Evolutionary conservation across 2,113 vertebrate species (phyloP).

Genomic region (Todiramphus chloris): DNA sequence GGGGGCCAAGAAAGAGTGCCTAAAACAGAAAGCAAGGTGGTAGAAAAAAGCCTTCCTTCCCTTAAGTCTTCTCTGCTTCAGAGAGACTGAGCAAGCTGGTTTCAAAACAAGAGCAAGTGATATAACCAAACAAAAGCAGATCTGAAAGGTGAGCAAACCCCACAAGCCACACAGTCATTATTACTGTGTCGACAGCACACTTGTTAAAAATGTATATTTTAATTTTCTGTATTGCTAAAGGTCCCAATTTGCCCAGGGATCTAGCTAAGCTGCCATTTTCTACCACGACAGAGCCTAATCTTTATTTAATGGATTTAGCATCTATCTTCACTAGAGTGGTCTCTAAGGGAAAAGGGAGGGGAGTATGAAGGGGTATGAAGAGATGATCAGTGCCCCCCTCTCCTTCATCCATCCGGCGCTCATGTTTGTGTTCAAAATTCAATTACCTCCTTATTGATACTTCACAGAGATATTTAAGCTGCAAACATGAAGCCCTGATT

Average conservation of each 20-base stretch:
- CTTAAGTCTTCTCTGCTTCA: constrained; percentile 56
- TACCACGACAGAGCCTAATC: constrained; percentile 91
- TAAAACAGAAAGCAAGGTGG: constrained; percentile 36
- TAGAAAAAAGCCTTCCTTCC: not conserved
- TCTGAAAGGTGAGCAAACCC: constrained; percentile 71
- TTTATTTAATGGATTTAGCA: constrained; percentile 99
- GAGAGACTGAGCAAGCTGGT: constrained; percentile 51
- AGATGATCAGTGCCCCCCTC: constrained; percentile 83
- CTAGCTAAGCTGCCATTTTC: constrained; percentile 87
- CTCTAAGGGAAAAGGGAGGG: constrained; percentile 81
- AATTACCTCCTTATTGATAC: constrained; percentile 99
- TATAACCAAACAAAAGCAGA: constrained; percentile 74
- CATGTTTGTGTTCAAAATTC: constrained; percentile 99
- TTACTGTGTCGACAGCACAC: constrained; percentile 69
- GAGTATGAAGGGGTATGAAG: constrained; percentile 82
- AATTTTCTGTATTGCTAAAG: constrained; percentile 83
- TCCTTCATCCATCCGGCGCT: constrained; percentile 89
- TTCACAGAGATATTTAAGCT: constrained; percentile 99
- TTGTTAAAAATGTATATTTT: constrained; percentile 89
- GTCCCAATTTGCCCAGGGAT: constrained; percentile 79
- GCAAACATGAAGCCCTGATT: constrained; percentile 99
- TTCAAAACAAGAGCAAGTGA: constrained; percentile 72
- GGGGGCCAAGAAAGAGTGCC: constrained; percentile 34
- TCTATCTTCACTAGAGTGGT: constrained; percentile 92
- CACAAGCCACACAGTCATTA: constrained; percentile 65